Evolutionary conservation across 2,113 vertebrate genomes (phyloP), one percentile per base, ranked within the genome.

Genomic region (Acanthochromis polyacanthus): DNA sequence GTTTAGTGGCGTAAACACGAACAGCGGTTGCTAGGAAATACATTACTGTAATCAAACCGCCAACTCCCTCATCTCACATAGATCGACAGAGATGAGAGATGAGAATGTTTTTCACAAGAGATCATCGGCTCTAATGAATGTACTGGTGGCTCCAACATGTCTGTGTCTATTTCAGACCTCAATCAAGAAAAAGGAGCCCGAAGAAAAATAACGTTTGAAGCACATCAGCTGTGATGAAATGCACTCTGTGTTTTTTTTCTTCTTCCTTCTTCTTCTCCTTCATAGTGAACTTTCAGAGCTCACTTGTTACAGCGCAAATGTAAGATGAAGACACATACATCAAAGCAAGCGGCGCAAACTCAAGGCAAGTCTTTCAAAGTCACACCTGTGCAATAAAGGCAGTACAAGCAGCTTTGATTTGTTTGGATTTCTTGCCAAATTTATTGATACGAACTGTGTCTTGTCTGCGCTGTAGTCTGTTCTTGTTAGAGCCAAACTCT

Each of bases 101-200:
- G 38, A 61, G 64, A 48, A 56, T 40, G 28, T 32, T 65, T 74
- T 77, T 57, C 71, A 50, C 38, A 15, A 22, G 69, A 64, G 71
- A 80, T 56, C 48, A 69, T 81, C 71, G 83, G 58, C 46, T 56
- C 63, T 84, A 81, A 84, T 84, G 61, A 84, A 80, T 68, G 32
- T 36, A 30, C 20, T 19, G n/a, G 58, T 43, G 46, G 66, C 53
- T 67, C 38, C 36, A 23, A 52, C 32, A 56, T 48, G 69, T 53
- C 71, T 51, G 19, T 36, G 53, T 71, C 69, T 82, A 72, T 86
- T 75, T 74, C 46, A 48, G 32, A 59, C 16, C 10, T 23, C 22
- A 28, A 62, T 52, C 22, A 28, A 7, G 28, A 32, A 55, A 52
- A 75, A 30, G 32, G 7, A 36, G 7, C 19, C 36, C 20, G 19